These are phyloP conservation scores for Chrysaora quinquecirrha DNA, from an alignment of 30 jellyfish, hydroid and myxozoan species.

Conservation along the genomic window DNA sequence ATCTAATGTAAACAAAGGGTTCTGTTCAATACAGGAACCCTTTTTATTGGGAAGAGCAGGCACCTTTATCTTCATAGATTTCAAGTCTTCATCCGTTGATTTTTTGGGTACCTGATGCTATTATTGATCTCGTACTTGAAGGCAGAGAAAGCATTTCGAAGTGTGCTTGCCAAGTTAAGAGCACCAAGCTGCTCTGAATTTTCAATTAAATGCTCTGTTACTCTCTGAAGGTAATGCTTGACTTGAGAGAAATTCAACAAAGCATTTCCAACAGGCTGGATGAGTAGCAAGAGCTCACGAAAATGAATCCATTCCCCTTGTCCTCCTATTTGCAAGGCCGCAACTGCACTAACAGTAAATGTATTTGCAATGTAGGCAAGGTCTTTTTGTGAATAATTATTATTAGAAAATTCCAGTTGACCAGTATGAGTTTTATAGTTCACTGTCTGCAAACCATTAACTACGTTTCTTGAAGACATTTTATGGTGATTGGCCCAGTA, in stretches of 20 bases:
- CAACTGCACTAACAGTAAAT: constrained; percentile 39
- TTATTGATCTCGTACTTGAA: constrained; percentile 1
- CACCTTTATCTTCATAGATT: background rate
- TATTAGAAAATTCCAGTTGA: background rate
- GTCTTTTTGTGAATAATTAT: constrained; percentile 26
- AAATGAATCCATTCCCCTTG: constrained; percentile 90
- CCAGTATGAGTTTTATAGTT: background rate
- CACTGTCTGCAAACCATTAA: background rate
- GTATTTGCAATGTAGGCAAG: constrained; percentile 40
- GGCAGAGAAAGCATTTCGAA: constrained; percentile 39
- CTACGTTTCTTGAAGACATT: background rate
- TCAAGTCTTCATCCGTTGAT: background rate
- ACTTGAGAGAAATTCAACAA: constrained; percentile 49
- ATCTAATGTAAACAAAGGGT: constrained; percentile 19
- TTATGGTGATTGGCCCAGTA: too few relatives aligned
- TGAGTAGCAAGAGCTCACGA: constrained; percentile 51
- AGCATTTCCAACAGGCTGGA: constrained; percentile 66
- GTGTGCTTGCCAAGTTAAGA: constrained; percentile 35
- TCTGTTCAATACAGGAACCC: background rate
- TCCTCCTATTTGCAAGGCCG: constrained; percentile 72
- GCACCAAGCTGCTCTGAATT: constrained; percentile 25
- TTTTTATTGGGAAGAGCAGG: background rate
- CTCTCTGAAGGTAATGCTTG: constrained; percentile 63
- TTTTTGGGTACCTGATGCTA: constrained; percentile 8
- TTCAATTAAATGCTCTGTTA: constrained; percentile 27